Conservation (phyloP, 2,113 vertebrate species). For the Silurus asotus region DNA sequence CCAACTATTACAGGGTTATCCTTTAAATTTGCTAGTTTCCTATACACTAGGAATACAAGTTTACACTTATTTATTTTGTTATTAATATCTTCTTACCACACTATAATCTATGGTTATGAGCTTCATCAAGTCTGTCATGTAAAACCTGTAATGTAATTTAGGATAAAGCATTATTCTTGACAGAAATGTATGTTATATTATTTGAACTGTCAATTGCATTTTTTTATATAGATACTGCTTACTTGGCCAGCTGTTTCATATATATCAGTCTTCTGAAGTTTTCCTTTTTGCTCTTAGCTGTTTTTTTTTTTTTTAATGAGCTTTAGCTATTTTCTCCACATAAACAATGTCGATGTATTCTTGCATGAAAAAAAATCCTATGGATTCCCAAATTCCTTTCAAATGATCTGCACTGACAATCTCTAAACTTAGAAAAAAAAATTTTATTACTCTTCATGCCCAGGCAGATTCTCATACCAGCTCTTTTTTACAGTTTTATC, state of each 20-base stretch:
- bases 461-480: constrained; percentile 13
- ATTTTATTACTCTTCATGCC: constrained; percentile 2
- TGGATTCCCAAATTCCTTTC: background rate
- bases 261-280: background rate
- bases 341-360: background rate
- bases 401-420: background rate
- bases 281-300: background rate
- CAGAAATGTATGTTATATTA: background rate
- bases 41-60: background rate
- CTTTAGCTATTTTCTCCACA: background rate
- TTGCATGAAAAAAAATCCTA: background rate
- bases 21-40: background rate
- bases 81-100: no score
- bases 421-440: constrained; percentile 10
- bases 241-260: background rate
- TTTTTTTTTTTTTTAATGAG: background rate
- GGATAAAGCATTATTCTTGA: background rate
- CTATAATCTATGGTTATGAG: background rate
- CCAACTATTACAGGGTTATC: background rate
- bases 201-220: background rate
- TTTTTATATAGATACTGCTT: background rate
- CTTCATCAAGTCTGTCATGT: background rate
- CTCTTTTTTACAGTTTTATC: background rate
- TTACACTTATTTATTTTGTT: background rate
- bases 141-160: background rate